Evolutionary conservation across 2,797 vertebrate species (phyloP), one percentile per base, ranked within the genome.

Genomic region (Sebastes hubbsi): DNA sequence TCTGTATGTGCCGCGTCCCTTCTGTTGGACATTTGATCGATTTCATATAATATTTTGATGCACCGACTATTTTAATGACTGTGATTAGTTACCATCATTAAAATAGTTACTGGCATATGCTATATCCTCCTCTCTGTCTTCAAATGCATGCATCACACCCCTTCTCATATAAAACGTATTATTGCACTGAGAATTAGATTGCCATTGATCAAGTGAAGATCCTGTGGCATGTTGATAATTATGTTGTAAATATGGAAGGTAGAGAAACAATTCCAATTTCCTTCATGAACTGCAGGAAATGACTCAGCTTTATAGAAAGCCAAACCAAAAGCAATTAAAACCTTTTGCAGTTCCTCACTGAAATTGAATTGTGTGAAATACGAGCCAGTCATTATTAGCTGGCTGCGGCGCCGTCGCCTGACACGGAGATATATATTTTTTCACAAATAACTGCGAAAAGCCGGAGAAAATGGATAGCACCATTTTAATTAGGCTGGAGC

Each of bases 261-360:
- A 52, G 30, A 58, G 38, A 65, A 81, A 81, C 66, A 30, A 16
- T 55, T 88, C 62, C 70, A 63, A 54, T 86, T 80, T 34, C 74
- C 80, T 42, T 77, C 66, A 70, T 52, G 46, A 60, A 77, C 79
- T 88, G 65, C 11, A 56, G 83, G 78, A 90, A 73, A 91, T 88
- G 83, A 89, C 76, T 86, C 87, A 83, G 89, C 88, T 90, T 80
- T 84, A 77, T 42, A 72, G 69, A 85, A 85, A 81, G 72, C 62
- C 68, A 90, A 89, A 88, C 75, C 87, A 88, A 92, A 93, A 90
- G 87, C 83, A 93, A 94, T 93, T 90, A 92, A 86, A 87, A 86
- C 77, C 80, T 66, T 86, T 86, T 32, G 82, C 88, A 74, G 77
- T 92, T 93, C 72, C 80, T 91, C 84, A 91, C 83, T 80, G 72